Base-by-base conservation (phyloP, 2,888 invertebrate genomes). In the Tuberolachnus salignus region DNA sequence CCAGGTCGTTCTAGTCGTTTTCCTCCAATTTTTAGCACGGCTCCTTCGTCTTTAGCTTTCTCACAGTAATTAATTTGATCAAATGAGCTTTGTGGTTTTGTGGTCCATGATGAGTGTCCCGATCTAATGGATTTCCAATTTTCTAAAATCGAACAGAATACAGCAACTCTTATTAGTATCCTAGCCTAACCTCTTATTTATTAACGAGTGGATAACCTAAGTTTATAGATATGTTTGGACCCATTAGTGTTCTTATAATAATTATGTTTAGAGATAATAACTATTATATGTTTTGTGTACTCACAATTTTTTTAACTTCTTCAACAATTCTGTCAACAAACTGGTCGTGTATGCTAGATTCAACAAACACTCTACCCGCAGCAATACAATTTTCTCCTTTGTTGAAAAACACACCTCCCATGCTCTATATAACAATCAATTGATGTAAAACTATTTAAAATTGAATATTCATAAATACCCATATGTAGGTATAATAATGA, bases 351-450 rank as follows among this genome's bases (percentile, higher is more conserved):
- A 98, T 93, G 1, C 89, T 88, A 83, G 94, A 93, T 84, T 97
- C 97, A 0, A 98, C 92, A 87, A 98, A 98, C 1, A 98, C 86
- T 0, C 98, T 89, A 0, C 97, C 97, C 3, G 97, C 98, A 0
- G 98, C 97, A 82, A 98, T 98, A 86, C 98, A 98, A 86, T 98
- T 98, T 87, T 98, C 98, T 74, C 98, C 98, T 85, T 98, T 98
- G 87, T 98, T 98, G 88, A 98, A 98, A 88, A 97, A 98, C 3
- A 98, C 97, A 75, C 95, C 92, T 73, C 92, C 91, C 92, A 96
- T 94, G 0, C 94, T 95, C 93, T 94, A 84, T 6, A 1, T 44
- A 53, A 84, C 46, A 80, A 69, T 66, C 16, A 80, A 16, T 72
- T 6, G 11, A 21, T 26, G 11, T 42, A n/a, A 0, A 51, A 69